phyloP scores from a whole-genome alignment of 2,888 invertebrate genomes.

The Andrena haemorrhoa region DNA sequence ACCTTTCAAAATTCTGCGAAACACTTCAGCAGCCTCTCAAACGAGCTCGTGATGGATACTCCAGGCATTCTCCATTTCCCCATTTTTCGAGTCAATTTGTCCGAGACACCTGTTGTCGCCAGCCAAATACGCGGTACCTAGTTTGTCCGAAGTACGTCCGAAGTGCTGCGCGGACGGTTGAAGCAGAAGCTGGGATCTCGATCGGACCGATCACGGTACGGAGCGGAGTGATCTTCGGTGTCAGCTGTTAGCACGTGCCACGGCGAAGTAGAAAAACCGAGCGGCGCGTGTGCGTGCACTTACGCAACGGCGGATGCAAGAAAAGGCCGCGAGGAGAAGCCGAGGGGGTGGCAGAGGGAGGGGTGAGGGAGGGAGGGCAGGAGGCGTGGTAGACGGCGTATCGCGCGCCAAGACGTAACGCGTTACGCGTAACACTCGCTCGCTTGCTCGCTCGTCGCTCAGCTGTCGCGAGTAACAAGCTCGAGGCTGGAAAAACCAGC shows the following conservation, averaged over 20 bases:
- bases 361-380: conserved; percentile 2
- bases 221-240: conserved; percentile 20
- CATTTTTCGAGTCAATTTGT: too few species aligned
- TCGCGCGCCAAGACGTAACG: conserved; percentile 59
- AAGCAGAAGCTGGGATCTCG: background rate
- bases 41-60: too few species aligned
- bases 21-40: too few species aligned
- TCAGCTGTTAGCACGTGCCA: conserved; percentile 57
- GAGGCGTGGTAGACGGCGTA: conserved; percentile 47
- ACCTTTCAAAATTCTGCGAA: too few species aligned
- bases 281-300: conserved; percentile 40
- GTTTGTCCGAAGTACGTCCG: too few species aligned
- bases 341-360: background rate
- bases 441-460: conserved; percentile 23
- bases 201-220: background rate
- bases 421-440: conserved; percentile 54
- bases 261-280: conserved; percentile 23
- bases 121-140: too few species aligned
- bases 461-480: conserved; percentile 15
- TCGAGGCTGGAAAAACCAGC: too few species aligned
- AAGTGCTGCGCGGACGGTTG: too few species aligned
- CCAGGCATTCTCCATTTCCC: too few species aligned
- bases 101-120: too few species aligned
- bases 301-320: conserved; percentile 51
- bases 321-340: conserved; percentile 25